A percentile compares a stretch with the other conserved stretches of the same genome.
phyloP scores from a whole-genome alignment of 2,888 invertebrate genomes.

The Ferrisia virgata region DNA sequence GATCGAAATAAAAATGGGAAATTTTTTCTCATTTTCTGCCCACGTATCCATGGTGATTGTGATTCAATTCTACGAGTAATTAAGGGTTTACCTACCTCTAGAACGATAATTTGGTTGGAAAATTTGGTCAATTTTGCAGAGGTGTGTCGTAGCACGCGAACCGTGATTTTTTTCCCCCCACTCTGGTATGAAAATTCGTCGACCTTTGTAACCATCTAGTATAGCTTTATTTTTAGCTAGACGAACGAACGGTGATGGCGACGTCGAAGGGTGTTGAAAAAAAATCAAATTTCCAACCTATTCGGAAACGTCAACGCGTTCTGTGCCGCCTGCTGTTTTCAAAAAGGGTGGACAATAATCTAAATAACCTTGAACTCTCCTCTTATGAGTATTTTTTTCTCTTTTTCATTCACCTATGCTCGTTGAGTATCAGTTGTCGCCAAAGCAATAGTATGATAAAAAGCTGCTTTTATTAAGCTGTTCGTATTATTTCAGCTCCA shows the following conservation, averaged over 20 bases:
- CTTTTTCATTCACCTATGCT: no score
- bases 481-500: neutral
- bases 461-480: neutral
- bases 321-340: neutral
- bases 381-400: neutral
- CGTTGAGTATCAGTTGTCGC: neutral
- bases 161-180: neutral
- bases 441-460: neutral
- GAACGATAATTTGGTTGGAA: neutral
- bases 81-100: neutral
- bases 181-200: neutral
- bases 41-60: neutral
- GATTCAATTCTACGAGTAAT: neutral
- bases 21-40: neutral
- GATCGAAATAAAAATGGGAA: neutral
- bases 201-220: neutral
- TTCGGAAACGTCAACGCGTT: neutral
- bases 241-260: no score
- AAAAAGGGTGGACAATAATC: slow-evolving; percentile 17
- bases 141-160: neutral
- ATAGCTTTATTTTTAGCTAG: neutral
- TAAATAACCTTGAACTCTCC: neutral
- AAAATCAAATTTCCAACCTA: neutral
- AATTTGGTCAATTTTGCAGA: neutral
- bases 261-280: neutral